phyloP scores from a whole-genome alignment of 2,113 vertebrate genomes.

The Anguilla rostrata region DNA sequence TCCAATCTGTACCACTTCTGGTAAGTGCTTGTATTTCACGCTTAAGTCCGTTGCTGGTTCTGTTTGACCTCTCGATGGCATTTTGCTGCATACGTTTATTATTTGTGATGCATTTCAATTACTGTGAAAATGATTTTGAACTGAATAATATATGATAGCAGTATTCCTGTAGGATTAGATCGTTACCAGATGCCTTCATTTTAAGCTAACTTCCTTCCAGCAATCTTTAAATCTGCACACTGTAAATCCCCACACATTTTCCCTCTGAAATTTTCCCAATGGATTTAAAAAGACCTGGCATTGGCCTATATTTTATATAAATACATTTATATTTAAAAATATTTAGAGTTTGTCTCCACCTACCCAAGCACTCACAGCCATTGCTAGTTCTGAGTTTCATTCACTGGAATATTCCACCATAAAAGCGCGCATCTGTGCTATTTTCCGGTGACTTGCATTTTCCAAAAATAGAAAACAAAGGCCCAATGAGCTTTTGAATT shows the following conservation, averaged over 20 bases:
- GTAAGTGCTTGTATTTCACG: conserved; percentile 41
- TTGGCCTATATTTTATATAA: too few relatives aligned
- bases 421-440: conserved; percentile 11
- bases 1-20: conserved; percentile 51
- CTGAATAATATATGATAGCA: too few relatives aligned
- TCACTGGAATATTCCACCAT: conserved; percentile 26
- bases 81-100: not conserved
- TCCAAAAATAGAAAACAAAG: not conserved
- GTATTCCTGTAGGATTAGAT: too few relatives aligned
- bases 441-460: not conserved
- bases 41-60: too few relatives aligned
- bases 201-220: too few relatives aligned
- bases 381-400: not conserved
- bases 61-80: not conserved
- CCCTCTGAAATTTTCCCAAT: too few relatives aligned
- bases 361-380: not conserved
- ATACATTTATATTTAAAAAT: not conserved
- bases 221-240: too few relatives aligned
- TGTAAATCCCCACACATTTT: too few relatives aligned
- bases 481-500: not conserved
- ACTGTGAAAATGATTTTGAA: too few relatives aligned
- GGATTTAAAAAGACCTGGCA: too few relatives aligned
- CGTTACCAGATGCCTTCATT: too few relatives aligned
- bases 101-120: too few relatives aligned
- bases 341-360: not conserved